Evolutionary conservation across 1,140 invertebrate genomes (phyloP), one percentile per base, ranked within the genome.

Genomic region (Parasteatoda tepidariorum): DNA sequence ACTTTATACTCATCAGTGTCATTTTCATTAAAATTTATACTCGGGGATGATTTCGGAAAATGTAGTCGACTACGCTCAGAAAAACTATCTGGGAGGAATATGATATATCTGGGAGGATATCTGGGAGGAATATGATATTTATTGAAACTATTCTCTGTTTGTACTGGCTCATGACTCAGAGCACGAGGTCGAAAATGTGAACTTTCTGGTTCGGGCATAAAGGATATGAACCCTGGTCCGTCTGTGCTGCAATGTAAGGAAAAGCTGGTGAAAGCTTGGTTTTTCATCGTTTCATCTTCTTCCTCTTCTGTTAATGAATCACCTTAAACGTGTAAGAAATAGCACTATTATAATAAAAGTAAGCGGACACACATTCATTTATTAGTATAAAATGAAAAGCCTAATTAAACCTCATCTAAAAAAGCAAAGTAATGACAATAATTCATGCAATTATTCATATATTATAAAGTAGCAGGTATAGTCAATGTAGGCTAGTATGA

Each of bases 161-260:
- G 5, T 13, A 28, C 38, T 1, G 48, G 70, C 28, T 24, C 24
- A 13, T 57, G 70, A 33, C 70, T 73, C 5, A 59, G 7, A n/a
- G 70, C 70, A 22, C 70, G 48, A 1, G 33, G 48, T 4, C 70
- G 70, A 22, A 73, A 57, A 7, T 57, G 48, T 9, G 15, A 6
- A 5, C 59, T 28, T 22, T 30, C 13, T 2, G 15, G n/a, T 26
- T 59, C 54, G 2, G 26, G 28, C 13, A 54, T 18, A 6, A 28
- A 73, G 4, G 24, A 33, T 2, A 73, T 13, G 33, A 73, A 9
- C 2, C 9, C 28, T 2, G 70, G 54, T 7, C 48, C 33, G 30
- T 73, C 70, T 24, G 33, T 31, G 30, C 70, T 73, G n/a, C 70
- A 73, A 30, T 73, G 28, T 30, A 73, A 31, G n/a, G 70, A 73